Conservation (phyloP, 2,113 vertebrate species). For the Ceuthmochares aereus region DNA sequence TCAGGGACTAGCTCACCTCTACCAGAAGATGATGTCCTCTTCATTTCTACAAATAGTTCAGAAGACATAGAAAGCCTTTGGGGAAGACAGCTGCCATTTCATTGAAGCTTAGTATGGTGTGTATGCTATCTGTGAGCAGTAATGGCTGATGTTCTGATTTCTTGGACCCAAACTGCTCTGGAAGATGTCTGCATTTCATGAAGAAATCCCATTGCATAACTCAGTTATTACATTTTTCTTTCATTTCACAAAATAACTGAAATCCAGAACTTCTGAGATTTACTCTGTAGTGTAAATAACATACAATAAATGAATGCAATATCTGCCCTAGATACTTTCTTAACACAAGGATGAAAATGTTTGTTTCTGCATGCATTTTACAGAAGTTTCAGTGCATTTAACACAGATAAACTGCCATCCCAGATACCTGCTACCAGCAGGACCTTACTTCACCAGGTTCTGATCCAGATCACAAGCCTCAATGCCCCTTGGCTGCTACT, state of each 20-base stretch:
- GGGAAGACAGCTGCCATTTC: neutral
- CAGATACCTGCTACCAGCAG: neutral
- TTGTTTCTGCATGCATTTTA: neutral
- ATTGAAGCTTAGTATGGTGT: neutral
- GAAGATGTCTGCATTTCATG: neutral
- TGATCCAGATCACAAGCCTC: neutral
- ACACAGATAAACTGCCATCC: neutral
- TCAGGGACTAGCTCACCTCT: neutral
- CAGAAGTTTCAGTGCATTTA: neutral
- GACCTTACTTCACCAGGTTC: neutral
- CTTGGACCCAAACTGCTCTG: neutral
- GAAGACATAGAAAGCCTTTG: neutral
- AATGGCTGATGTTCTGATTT: neutral
- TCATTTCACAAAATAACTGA: neutral
- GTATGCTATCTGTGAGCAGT: neutral
- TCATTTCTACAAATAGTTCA: neutral
- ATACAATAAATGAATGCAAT: neutral
- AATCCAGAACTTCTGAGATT: fast-evolving
- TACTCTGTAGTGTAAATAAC: neutral
- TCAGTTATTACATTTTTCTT: neutral
- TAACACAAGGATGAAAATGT: neutral
- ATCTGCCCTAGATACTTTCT: neutral
- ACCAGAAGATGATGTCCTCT: neutral
- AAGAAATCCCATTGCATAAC: neutral
- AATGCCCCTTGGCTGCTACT: neutral